Percentiles rank a stretch among this genome's conserved stretches.
phyloP scores from a whole-genome alignment of 1,140 invertebrate species.

The Parasteatoda tepidariorum region DNA sequence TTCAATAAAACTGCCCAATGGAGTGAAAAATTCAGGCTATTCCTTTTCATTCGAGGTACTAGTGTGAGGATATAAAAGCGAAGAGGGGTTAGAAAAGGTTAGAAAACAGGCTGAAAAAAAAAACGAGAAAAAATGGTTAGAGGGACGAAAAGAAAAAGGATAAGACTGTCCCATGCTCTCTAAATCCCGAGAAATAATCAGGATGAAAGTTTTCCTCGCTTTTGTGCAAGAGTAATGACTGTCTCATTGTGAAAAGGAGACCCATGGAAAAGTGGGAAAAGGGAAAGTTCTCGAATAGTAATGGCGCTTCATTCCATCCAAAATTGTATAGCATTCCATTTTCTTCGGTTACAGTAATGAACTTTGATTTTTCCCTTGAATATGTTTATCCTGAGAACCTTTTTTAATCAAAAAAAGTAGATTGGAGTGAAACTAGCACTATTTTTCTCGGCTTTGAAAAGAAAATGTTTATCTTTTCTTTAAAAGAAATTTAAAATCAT shows the following conservation, averaged over 20 bases:
- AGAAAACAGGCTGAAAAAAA: background rate
- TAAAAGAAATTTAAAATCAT: too few species aligned
- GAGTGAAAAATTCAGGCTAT: slow-evolving; percentile 19
- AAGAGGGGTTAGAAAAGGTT: slow-evolving; percentile 15
- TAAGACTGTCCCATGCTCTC: slow-evolving; percentile 17
- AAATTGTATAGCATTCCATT: background rate
- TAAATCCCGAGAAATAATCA: slow-evolving; percentile 41
- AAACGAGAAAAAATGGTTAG: background rate
- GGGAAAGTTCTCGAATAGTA: background rate
- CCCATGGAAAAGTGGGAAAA: background rate
- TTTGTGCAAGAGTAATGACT: slow-evolving; percentile 37
- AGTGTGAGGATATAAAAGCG: slow-evolving; percentile 10
- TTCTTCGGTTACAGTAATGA: background rate
- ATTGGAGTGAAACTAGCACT: too few species aligned
- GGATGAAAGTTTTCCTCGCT: slow-evolving; percentile 43
- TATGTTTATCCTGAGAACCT: background rate
- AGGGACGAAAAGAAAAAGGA: slow-evolving; percentile 13
- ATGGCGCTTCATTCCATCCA: background rate
- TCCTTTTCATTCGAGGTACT: slow-evolving; percentile 1
- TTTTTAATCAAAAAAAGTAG: background rate
- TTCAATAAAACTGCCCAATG: background rate
- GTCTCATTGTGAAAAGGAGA: slow-evolving; percentile 26
- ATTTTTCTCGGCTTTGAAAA: too few species aligned
- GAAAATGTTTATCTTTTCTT: too few species aligned
- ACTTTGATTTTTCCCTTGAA: background rate